phyloP scores from a whole-genome alignment of 2,888 invertebrate genomes.

The Melanchra persicariae region DNA sequence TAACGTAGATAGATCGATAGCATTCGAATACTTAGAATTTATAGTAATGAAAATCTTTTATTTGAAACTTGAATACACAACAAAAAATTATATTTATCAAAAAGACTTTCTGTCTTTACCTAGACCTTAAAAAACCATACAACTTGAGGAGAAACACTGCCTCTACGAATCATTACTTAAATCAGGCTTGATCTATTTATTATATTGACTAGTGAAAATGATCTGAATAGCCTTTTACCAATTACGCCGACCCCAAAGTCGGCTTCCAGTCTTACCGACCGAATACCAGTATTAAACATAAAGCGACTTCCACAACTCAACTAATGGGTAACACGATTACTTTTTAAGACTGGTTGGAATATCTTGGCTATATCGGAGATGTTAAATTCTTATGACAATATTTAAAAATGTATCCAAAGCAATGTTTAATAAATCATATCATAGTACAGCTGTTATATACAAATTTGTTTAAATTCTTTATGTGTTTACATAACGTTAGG shows the following conservation, averaged over 20 bases:
- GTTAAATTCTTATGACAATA: conserved; percentile 27
- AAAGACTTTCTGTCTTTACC: no score
- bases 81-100: not conserved
- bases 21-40: conserved; percentile 31
- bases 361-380: not conserved
- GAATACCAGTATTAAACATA: not conserved
- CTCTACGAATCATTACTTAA: no score
- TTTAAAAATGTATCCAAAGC: conserved; percentile 37
- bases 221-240: no score
- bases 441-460: conserved; percentile 25
- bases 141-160: no score
- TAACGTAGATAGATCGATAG: conserved; percentile 13
- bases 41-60: conserved; percentile 3
- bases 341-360: not conserved
- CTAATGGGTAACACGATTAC: not conserved
- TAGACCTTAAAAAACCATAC: no score
- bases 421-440: conserved; percentile 48
- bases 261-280: not conserved
- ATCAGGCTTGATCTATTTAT: no score
- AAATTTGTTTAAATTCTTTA: conserved; percentile 34
- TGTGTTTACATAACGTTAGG: conserved; percentile 16
- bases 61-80: no score
- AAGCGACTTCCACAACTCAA: not conserved
- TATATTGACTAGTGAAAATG: no score
- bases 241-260: not conserved